Evolutionary conservation across 2,888 invertebrate genomes (phyloP), one percentile per base, ranked within the genome.

Genomic region (Lithophane semibrunnea): DNA sequence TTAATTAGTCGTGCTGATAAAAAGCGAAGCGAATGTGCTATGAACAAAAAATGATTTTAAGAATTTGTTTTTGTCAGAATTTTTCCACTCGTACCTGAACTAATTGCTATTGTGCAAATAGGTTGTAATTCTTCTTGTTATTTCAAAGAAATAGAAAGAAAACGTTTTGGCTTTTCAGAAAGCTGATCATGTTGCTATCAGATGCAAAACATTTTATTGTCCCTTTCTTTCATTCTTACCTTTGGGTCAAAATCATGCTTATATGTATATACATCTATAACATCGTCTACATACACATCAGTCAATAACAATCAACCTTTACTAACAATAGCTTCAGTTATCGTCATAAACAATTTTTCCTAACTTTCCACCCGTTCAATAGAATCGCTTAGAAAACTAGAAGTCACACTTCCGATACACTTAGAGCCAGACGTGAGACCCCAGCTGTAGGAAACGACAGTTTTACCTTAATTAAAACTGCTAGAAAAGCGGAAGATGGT

Each of bases 401-500:
- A 86, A 86, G 89, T 65, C 78, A 88, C 66, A 90, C 92, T 94
- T 95, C 94, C 94, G 93, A 92, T 88, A 82, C 69, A 83, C 79
- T 79, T 80, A 66, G 21, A 63, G 70, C 78, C 44, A 74, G 75
- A 92, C 92, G 94, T 93, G 94, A 86, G 93, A 94, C 89, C 88
- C 86, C 86, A 73, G 76, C 75, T 81, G 75, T 87, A 93, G 94
- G 95, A 93, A 94, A 92, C 61, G 82, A 83, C 74, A 79, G 72
- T 73, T 73, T 85, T 77, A 73, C 90, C 88, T 83, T 90, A 91
- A 92, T 93, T 90, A 90, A 85, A 85, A 73, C 84, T 65, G 63
- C 79, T 89, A 86, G 91, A 92, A 91, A 92, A 93, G 91, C 92
- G 93, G 93, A 92, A 93, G 92, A 89, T 89, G 77, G 66, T 79